Base-by-base conservation (phyloP, 2,797 vertebrate species). In the Mallotus villosus region DNA sequence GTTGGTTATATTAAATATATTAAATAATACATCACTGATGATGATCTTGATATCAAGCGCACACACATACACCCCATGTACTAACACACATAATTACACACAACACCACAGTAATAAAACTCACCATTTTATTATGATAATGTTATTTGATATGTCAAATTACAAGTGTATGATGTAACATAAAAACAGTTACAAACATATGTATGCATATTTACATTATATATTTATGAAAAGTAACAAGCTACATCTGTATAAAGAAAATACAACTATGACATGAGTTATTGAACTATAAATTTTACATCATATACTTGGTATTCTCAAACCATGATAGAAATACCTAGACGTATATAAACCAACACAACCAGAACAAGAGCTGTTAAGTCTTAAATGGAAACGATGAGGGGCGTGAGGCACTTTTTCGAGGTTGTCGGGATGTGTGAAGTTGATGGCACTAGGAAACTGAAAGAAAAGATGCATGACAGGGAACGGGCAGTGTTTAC, bases 131-230 rank as follows among this genome's bases (percentile, higher is more conserved):
- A 94, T 94, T 94, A 95, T 94, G 94, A 92, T 96, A 94, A 93
- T 93, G 93, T 94, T 95, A 95, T 93, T 94, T 94, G 91, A 92
- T 95, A 94, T 90, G 91, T 93, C 93, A 95, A 92, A 94, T 96
- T 96, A 97, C 95, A 97, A 93, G 93, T 92, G 92, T 94, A 94
- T 94, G 92, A 93, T 93, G 91, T 94, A 97, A 97, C 94, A 95
- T 93, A 94, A 94, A 95, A 95, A 92, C 93, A 94, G 93, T 96
- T 96, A 96, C 95, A 97, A 97, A 97, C 90, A 95, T 92, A 92
- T 94, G 91, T 95, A 93, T 94, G 94, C 92, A 90, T 98, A 97
- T 97, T 96, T 97, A 98, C 95, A 98, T 93, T 93, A 95, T 94
- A 93, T 94, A 95, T 93, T 95, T 93, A 93, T 91, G 92, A 93